A percentile compares a stretch with the other conserved stretches of the same genome.
Conservation (phyloP, 2,888 invertebrate genomes). For the Mamestra brassicae region DNA sequence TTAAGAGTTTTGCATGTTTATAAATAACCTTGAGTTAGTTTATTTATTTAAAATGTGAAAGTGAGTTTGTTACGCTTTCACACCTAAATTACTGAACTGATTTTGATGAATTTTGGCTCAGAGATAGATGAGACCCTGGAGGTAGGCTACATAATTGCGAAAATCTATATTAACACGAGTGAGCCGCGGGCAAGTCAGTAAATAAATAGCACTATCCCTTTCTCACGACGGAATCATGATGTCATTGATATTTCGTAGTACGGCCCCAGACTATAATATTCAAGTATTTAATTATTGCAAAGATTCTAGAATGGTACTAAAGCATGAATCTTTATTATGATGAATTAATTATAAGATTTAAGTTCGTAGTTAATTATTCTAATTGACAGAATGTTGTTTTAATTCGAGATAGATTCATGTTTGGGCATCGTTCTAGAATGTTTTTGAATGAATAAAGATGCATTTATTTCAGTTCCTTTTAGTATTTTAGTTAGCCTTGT, state of each 20-base stretch:
- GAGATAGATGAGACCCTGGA: no score
- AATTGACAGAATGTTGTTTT: constrained; percentile 3
- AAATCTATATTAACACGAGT: no score
- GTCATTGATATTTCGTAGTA: neutral
- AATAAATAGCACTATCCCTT: neutral
- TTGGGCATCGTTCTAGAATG: neutral
- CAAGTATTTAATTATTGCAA: neutral
- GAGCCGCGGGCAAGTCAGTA: no score
- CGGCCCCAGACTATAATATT: constrained; percentile 2
- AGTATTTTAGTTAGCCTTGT: neutral
- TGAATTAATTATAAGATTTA: neutral
- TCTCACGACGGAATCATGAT: neutral
- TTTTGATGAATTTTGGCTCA: no score
- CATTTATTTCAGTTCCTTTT: neutral
- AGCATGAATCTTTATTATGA: neutral
- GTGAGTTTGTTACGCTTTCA: no score
- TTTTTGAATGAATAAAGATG: neutral
- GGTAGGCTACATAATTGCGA: no score
- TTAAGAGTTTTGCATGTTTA: no score
- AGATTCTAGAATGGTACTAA: neutral
- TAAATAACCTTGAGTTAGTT: no score
- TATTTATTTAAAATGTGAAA: no score
- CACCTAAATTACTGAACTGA: no score
- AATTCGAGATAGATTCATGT: neutral
- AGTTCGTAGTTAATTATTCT: neutral